Percentiles rank a stretch among this genome's conserved stretches.
phyloP scores from a whole-genome alignment of 2,888 invertebrate species.

The Acanthoscelides obtectus region DNA sequence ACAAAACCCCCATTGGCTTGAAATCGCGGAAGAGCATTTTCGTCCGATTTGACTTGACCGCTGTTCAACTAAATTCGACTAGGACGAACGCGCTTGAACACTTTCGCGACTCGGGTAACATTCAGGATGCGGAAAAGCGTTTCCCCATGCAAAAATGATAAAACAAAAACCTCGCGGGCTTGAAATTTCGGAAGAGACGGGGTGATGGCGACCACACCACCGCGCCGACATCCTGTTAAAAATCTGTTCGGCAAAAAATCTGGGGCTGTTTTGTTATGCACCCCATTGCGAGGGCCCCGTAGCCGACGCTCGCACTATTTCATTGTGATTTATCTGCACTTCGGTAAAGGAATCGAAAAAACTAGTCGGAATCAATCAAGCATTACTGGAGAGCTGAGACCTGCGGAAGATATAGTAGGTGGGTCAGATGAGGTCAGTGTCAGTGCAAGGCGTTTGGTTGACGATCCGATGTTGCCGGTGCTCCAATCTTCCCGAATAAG shows the following conservation, averaged over 20 bases:
- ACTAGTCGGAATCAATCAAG: constrained; percentile 50
- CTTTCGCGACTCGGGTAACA: background rate
- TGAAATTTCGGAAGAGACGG: background rate
- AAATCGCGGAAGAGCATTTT: too few relatives aligned
- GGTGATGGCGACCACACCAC: constrained; percentile 5
- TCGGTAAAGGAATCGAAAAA: constrained; percentile 49
- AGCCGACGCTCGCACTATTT: constrained; percentile 39
- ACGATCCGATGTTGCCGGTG: background rate
- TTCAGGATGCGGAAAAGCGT: background rate
- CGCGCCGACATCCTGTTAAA: constrained; percentile 31
- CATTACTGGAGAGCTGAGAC: constrained; percentile 47
- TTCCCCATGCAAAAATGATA: background rate
- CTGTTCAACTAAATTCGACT: too few relatives aligned
- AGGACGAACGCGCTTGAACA: too few relatives aligned
- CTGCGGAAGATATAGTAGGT: constrained; percentile 48
- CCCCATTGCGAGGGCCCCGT: constrained; percentile 39
- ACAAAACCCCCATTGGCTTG: too few relatives aligned
- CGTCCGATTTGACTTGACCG: too few relatives aligned
- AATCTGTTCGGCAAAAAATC: constrained; percentile 42
- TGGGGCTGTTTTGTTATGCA: constrained; percentile 45
- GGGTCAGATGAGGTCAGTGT: constrained; percentile 44
- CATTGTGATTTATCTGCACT: constrained; percentile 51
- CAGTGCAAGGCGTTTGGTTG: constrained; percentile 21
- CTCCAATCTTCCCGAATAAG: background rate
- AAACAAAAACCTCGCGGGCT: background rate